phyloP scores from a whole-genome alignment of 2,888 invertebrate species.

The Apodemia zela region DNA sequence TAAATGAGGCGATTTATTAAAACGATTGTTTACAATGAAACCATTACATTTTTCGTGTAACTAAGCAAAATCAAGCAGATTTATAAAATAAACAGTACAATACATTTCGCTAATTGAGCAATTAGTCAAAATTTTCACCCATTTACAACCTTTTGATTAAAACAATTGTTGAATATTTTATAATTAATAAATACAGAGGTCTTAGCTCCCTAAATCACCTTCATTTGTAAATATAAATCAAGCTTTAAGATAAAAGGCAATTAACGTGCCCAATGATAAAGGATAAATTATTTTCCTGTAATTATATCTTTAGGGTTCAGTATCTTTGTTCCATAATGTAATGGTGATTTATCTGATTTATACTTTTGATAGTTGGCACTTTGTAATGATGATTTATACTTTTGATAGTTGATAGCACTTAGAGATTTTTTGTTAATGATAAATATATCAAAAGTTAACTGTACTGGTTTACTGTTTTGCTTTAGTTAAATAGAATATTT shows the following conservation, averaged over 20 bases:
- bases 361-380: not conserved
- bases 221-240: slow-evolving; percentile 14
- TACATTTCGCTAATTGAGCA: slow-evolving; percentile 9
- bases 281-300: slow-evolving; percentile 7
- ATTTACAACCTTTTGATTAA: slow-evolving; percentile 14
- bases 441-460: too few species aligned
- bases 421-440: too few species aligned
- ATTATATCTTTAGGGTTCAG: slow-evolving; percentile 4
- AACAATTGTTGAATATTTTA: slow-evolving; percentile 15
- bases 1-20: not conserved
- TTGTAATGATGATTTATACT: too few species aligned
- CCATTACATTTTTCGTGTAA: not conserved
- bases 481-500: too few species aligned
- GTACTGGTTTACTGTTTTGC: too few species aligned
- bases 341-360: not conserved
- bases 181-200: slow-evolving; percentile 10
- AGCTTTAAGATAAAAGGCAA: slow-evolving; percentile 11
- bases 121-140: slow-evolving; percentile 14
- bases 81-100: slow-evolving; percentile 1
- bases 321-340: not conserved
- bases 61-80: not conserved
- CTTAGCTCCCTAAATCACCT: slow-evolving; percentile 7
- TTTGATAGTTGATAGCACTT: too few species aligned
- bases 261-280: slow-evolving; percentile 3
- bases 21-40: not conserved